Base-by-base conservation (phyloP, 2,888 invertebrate genomes). In the Idaea biselata region DNA sequence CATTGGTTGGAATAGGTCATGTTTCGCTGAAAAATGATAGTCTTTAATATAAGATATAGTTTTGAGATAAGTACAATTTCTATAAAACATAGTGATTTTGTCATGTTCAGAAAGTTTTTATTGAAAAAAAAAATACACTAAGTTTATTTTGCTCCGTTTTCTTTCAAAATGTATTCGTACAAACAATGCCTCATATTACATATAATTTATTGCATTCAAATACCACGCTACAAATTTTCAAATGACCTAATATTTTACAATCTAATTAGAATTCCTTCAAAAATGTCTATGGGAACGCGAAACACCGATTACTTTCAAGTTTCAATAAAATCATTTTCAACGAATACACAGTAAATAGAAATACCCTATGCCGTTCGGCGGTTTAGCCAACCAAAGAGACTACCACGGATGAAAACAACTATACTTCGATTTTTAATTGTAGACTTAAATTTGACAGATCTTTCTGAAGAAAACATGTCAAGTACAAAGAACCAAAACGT, bases 161-260 rank as follows among this genome's bases (percentile, higher is more conserved):
- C 31, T 60, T 33, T 16, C 57, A 57, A 31, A 58, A 60, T 53
- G 4, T 53, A 60, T 67, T 62, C 72, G 72, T 74, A 80, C 82
- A 83, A 83, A 81, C 74, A 67, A 67, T 76, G 79, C 71, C 64
- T 78, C 80, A 75, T 71, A 70, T 84, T 79, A 82, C 81, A 81
- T 73, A 77, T 85, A 87, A 89, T 89, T 88, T 88, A 89, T 89
- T 88, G 89, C 90, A 82, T 91, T 86, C 89, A 81, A 85, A 82
- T 85, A 88, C 85, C 88, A 80, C 74, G 75, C 89, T 90, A 91
- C 85, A 83, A 86, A 87, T 82, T 78, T 86, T 84, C 86, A 84
- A 88, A 87, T 86, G 80, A 83, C 78, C 90, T 91, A 90, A 87
- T 73, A 78, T 81, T 82, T 75, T 73, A 81, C 25, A 85, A 69